These are phyloP conservation scores for Rattus norvegicus DNA, from an alignment of 2,113 vertebrate genomes.

Conservation along the genomic window DNA sequence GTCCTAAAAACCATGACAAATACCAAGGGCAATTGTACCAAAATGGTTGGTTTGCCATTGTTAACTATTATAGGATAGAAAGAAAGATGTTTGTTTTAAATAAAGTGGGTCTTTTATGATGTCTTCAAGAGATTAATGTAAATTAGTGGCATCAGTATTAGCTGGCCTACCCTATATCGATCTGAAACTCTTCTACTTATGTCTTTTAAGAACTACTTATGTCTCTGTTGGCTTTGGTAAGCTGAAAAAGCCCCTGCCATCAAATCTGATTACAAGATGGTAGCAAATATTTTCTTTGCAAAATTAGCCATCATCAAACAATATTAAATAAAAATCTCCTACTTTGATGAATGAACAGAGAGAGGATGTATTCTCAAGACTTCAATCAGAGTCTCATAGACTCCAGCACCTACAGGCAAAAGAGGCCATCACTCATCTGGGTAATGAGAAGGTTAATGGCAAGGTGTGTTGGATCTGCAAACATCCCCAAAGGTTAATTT, in stretches of 20 bases:
- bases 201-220: neutral
- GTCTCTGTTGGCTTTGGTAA: neutral
- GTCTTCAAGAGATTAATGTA: neutral
- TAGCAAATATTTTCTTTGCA: neutral
- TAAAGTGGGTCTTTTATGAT: neutral
- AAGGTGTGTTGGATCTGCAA: neutral
- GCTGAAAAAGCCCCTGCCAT: neutral
- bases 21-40: neutral
- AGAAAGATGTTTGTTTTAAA: neutral
- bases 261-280: neutral
- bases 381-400: neutral
- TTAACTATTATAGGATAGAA: neutral
- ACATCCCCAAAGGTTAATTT: neutral
- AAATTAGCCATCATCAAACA: neutral
- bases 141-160: neutral
- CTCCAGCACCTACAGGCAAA: neutral
- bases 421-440: neutral
- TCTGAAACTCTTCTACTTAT: neutral
- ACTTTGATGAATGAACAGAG: neutral
- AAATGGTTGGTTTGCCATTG: neutral
- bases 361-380: neutral
- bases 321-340: neutral
- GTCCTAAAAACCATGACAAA: neutral
- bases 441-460: neutral
- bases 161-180: accelerated